Evolutionary conservation across 2,797 vertebrate species (phyloP).

Genomic region (Percopsis omiscomaycus): DNA sequence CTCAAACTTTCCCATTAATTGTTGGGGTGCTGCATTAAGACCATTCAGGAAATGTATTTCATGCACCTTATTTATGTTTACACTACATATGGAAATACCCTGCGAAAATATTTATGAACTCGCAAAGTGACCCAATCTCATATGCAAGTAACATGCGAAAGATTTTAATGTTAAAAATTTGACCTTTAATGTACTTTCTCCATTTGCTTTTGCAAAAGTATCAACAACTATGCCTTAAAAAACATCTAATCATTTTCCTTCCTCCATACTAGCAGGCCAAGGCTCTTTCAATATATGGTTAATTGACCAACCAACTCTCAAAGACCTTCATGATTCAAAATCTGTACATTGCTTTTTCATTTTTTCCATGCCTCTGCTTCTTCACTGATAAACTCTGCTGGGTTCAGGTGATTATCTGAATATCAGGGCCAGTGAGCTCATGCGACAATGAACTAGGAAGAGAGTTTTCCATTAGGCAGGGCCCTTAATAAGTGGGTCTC

Average conservation of each 20-base stretch:
- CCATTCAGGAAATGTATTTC: no score
- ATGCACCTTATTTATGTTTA: no score
- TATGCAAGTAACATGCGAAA: no score
- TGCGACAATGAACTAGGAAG: constrained; percentile 20
- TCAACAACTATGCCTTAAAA: no score
- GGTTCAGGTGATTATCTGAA: constrained; percentile 38
- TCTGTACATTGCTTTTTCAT: neutral
- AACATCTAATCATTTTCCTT: neutral
- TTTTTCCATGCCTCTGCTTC: constrained; percentile 22
- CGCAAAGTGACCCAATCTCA: no score
- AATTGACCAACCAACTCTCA: neutral
- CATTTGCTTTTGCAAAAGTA: neutral
- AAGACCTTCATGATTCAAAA: neutral
- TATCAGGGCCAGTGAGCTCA: constrained; percentile 44
- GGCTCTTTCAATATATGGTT: constrained; percentile 26
- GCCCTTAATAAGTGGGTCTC: constrained; percentile 53
- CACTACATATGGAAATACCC: no score
- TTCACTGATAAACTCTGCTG: constrained; percentile 44
- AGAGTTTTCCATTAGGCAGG: constrained; percentile 39
- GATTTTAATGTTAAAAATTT: no score
- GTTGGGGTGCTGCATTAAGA: no score
- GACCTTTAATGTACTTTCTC: no score
- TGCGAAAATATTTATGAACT: no score
- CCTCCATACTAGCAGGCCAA: constrained; percentile 5
- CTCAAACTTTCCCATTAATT: no score